phyloP scores from a whole-genome alignment of 2,113 vertebrate genomes.

The Acrocephalus kingi region DNA sequence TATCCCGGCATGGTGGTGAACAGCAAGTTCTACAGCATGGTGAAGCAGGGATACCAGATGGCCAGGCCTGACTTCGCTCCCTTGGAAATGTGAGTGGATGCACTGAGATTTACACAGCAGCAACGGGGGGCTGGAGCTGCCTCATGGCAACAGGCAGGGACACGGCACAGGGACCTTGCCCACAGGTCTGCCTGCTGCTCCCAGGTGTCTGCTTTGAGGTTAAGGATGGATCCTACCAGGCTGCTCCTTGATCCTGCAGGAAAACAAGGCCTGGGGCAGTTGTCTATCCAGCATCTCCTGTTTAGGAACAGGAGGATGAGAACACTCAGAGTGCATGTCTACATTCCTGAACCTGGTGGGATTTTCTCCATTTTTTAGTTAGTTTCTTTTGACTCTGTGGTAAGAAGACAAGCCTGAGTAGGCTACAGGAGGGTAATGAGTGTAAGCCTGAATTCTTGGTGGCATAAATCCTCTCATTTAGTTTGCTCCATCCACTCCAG shows the following conservation, averaged over 20 bases:
- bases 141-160: background rate
- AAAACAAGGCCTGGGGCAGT: background rate
- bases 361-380: background rate
- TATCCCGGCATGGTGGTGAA: conserved; percentile 94
- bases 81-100: conserved; percentile 84
- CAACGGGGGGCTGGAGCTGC: background rate
- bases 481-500: background rate
- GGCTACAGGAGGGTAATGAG: background rate
- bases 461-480: background rate
- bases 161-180: too few species aligned
- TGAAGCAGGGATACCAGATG: conserved; percentile 96
- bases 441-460: background rate
- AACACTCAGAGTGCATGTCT: background rate
- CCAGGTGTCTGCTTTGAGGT: background rate
- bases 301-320: background rate
- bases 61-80: conserved; percentile 87
- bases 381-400: background rate
- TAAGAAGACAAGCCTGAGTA: background rate
- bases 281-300: background rate
- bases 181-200: background rate
- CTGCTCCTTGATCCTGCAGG: background rate
- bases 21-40: conserved; percentile 95
- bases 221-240: background rate
- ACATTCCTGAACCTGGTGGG: background rate
- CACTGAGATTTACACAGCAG: accelerated